Evolutionary conservation across 2,113 vertebrate species (phyloP).

Genomic region (Myrmecophaga tridactyla): DNA sequence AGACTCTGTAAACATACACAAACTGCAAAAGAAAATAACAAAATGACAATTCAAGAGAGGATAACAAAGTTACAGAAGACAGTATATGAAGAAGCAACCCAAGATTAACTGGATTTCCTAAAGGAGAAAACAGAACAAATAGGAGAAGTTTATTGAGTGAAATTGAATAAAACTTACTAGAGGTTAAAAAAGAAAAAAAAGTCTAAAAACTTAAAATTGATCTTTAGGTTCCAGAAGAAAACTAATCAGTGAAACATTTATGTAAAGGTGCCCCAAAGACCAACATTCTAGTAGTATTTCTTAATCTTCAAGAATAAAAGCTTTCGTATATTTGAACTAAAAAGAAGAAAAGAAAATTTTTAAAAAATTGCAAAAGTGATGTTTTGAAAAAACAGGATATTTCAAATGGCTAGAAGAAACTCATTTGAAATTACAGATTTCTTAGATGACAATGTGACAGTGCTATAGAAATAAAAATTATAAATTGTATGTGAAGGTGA

Average conservation of each 20-base stretch:
- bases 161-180: constrained; percentile 16
- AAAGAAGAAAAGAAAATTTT: not conserved
- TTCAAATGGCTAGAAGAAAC: not conserved
- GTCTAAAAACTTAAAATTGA: not conserved
- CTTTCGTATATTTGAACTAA: not conserved
- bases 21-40: constrained; percentile 1
- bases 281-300: not conserved
- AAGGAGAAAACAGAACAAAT: not conserved
- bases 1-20: not conserved
- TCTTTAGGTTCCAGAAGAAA: not conserved
- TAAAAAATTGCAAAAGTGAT: not conserved
- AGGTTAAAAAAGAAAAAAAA: not conserved
- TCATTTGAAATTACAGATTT: not conserved
- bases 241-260: not conserved
- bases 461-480: not conserved
- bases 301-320: not conserved
- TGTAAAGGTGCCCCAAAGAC: too few species aligned
- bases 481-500: not conserved
- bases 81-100: not conserved
- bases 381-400: not conserved
- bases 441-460: not conserved
- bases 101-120: constrained; percentile 16
- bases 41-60: not conserved
- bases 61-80: not conserved
- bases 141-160: not conserved